Evolutionary conservation across 2,888 invertebrate genomes (phyloP).

Genomic region (Morinoia aosen): DNA sequence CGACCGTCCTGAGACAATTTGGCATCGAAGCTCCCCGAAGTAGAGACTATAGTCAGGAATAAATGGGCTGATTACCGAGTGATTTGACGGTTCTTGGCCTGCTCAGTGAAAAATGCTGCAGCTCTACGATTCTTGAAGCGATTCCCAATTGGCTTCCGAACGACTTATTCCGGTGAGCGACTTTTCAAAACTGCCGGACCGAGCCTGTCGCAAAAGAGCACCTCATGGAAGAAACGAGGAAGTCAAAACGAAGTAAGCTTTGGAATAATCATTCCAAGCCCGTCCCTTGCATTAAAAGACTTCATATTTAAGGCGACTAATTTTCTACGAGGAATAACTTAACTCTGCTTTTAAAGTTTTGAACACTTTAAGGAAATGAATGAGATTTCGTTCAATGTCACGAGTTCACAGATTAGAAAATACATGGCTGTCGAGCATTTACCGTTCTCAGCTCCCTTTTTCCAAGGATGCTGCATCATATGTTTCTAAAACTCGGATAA

Average conservation of each 20-base stretch:
- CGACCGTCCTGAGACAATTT: background rate
- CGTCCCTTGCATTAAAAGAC: background rate
- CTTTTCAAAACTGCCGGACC: background rate
- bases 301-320: background rate
- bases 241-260: background rate
- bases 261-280: background rate
- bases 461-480: background rate
- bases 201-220: background rate
- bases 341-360: background rate
- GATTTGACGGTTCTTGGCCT: background rate
- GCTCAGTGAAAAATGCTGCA: background rate
- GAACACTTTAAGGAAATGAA: background rate
- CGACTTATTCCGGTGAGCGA: background rate
- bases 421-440: background rate
- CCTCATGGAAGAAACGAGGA: background rate
- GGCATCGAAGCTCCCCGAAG: conserved; percentile 10
- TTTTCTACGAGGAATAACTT: background rate
- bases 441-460: background rate
- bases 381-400: background rate
- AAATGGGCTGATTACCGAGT: conserved; percentile 25
- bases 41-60: conserved; percentile 20
- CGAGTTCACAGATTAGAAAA: background rate
- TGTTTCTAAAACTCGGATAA: background rate
- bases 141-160: background rate
- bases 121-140: background rate